These are phyloP conservation scores for Acanthurus lineatus DNA, from an alignment of 2,797 vertebrate species.

Conservation along the genomic window DNA sequence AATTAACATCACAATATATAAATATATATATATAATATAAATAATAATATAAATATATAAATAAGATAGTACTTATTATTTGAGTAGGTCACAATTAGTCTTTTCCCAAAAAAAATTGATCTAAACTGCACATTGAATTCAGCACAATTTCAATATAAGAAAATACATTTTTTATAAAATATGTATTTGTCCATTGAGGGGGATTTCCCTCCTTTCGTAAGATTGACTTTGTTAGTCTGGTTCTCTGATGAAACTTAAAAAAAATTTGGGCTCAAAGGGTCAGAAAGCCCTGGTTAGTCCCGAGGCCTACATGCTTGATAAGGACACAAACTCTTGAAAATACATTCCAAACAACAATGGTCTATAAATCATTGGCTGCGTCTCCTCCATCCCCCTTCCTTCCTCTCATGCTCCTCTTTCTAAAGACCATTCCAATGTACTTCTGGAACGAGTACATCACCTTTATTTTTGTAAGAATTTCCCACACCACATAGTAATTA, in stretches of 20 bases:
- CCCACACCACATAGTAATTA: constrained; percentile 76
- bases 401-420: constrained; percentile 42
- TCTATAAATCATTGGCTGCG: constrained; percentile 80
- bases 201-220: constrained; percentile 63
- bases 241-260: constrained; percentile 5
- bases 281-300: constrained; percentile 82
- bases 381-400: constrained; percentile 58
- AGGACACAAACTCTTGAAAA: constrained; percentile 78
- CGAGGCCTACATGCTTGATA: constrained; percentile 79
- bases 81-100: not conserved
- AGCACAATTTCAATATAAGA: constrained; percentile 78
- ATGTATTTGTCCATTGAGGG: constrained; percentile 64
- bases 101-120: not conserved
- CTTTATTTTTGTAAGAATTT: constrained; percentile 68
- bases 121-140: not conserved
- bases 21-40: too few relatives aligned
- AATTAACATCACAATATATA: too few relatives aligned
- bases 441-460: constrained; percentile 58
- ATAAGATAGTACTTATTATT: not conserved
- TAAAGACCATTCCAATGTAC: constrained; percentile 66
- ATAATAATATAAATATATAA: too few relatives aligned
- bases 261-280: constrained; percentile 84
- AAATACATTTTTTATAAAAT: constrained; percentile 73
- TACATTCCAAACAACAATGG: constrained; percentile 80
- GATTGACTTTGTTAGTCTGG: constrained; percentile 68